phyloP scores from a whole-genome alignment of 2,888 invertebrate species.

The Perdita meconis region DNA sequence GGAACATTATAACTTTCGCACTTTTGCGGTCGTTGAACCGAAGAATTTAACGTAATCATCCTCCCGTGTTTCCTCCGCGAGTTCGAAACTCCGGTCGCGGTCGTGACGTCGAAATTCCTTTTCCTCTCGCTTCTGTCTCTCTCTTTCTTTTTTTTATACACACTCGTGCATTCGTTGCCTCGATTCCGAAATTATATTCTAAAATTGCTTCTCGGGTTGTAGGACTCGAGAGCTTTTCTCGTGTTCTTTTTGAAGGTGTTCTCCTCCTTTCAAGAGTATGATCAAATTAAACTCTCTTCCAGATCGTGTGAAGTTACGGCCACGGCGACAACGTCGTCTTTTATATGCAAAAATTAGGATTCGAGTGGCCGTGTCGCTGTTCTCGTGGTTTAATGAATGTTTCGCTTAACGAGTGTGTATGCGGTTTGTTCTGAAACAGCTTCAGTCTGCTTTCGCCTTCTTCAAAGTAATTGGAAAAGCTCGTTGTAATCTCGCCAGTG shows the following conservation, averaged over 20 bases:
- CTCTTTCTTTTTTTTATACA: conserved; percentile 7
- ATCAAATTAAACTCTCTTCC: conserved; percentile 50
- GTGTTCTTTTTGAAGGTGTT: not conserved
- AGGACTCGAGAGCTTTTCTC: conserved; percentile 17
- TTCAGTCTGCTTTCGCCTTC: too few relatives aligned
- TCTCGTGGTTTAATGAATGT: conserved; percentile 15
- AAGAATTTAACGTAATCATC: conserved; percentile 74
- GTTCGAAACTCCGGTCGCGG: conserved; percentile 15
- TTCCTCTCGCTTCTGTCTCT: not conserved
- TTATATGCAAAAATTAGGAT: conserved; percentile 24
- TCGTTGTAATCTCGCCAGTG: too few relatives aligned
- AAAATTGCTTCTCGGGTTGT: conserved; percentile 50
- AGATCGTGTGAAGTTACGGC: conserved; percentile 18
- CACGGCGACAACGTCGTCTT: not conserved
- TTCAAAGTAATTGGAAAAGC: too few relatives aligned
- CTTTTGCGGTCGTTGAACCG: conserved; percentile 72
- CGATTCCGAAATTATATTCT: conserved; percentile 41
- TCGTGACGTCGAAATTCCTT: conserved; percentile 23
- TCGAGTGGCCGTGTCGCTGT: conserved; percentile 3
- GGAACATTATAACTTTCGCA: conserved; percentile 16
- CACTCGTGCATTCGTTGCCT: conserved; percentile 26
- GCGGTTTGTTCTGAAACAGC: too few relatives aligned
- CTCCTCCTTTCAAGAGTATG: not conserved
- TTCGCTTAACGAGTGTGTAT: not conserved
- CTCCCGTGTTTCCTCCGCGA: conserved; percentile 19